Percentiles rank a stretch among this genome's conserved stretches.
Conservation (phyloP, 2,888 invertebrate species). For the Papilio elwesi region DNA sequence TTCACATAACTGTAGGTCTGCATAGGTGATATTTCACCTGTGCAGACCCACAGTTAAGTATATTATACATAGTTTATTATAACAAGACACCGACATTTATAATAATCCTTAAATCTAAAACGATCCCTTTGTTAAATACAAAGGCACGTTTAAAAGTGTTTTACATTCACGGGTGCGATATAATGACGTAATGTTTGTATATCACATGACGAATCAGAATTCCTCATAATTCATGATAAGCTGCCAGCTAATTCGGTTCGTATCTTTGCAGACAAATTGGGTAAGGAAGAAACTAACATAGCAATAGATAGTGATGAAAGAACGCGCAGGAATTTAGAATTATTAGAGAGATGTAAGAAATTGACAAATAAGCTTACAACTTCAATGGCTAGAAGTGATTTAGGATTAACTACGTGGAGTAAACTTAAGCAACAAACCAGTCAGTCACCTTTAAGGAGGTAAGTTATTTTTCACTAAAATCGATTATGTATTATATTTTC, state of each 20-base stretch:
- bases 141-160: neutral
- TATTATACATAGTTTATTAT: no score
- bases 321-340: constrained; percentile 84
- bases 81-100: neutral
- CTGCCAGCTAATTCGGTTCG: constrained; percentile 51
- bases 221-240: constrained; percentile 59
- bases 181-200: constrained; percentile 61
- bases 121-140: neutral
- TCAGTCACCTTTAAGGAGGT: constrained; percentile 87
- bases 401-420: constrained; percentile 95
- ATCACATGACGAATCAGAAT: constrained; percentile 58
- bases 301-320: constrained; percentile 80
- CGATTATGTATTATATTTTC: neutral
- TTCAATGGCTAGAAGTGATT: constrained; percentile 94
- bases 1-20: no score
- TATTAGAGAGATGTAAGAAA: constrained; percentile 82
- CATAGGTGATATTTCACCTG: no score
- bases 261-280: constrained; percentile 78
- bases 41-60: no score
- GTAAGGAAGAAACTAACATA: constrained; percentile 70
- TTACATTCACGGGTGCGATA: constrained; percentile 36
- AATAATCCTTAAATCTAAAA: neutral
- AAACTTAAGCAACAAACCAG: constrained; percentile 90
- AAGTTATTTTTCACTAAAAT: constrained; percentile 46
- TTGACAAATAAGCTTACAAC: constrained; percentile 85